These are phyloP conservation scores for Casuarius casuarius DNA, from an alignment of 2,113 vertebrate species.

Conservation along the genomic window DNA sequence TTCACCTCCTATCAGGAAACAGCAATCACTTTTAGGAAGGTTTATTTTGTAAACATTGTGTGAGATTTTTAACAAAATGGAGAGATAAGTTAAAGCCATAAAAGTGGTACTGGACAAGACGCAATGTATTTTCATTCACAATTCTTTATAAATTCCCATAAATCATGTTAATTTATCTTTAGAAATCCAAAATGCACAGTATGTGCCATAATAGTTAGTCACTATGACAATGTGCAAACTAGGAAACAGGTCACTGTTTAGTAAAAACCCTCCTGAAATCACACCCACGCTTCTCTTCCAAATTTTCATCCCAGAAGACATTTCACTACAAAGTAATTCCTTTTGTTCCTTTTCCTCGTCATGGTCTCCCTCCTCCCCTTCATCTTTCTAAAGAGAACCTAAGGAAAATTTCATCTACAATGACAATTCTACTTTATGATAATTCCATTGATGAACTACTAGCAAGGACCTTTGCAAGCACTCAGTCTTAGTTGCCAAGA, in stretches of 20 bases:
- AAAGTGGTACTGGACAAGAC: background rate
- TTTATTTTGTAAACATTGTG: background rate
- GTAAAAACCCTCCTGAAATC: background rate
- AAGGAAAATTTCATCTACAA: background rate
- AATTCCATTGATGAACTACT: background rate
- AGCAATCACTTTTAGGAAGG: background rate
- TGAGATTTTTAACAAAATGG: background rate
- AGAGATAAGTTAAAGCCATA: background rate
- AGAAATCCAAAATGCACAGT: background rate
- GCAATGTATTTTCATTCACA: background rate
- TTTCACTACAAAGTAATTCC: background rate
- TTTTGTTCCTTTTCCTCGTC: background rate
- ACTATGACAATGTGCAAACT: background rate
- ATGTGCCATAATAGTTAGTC: background rate
- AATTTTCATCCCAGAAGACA: background rate
- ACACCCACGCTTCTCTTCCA: accelerated
- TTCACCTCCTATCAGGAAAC: background rate
- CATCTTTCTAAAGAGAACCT: background rate
- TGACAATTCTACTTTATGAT: background rate
- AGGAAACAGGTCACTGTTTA: background rate
- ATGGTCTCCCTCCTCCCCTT: background rate
- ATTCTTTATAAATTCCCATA: background rate
- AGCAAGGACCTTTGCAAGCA: background rate
- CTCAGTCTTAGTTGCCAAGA: background rate
- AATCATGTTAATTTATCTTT: background rate